phyloP scores from a whole-genome alignment of 2,888 invertebrate genomes.

The Augochlorella aurata region DNA sequence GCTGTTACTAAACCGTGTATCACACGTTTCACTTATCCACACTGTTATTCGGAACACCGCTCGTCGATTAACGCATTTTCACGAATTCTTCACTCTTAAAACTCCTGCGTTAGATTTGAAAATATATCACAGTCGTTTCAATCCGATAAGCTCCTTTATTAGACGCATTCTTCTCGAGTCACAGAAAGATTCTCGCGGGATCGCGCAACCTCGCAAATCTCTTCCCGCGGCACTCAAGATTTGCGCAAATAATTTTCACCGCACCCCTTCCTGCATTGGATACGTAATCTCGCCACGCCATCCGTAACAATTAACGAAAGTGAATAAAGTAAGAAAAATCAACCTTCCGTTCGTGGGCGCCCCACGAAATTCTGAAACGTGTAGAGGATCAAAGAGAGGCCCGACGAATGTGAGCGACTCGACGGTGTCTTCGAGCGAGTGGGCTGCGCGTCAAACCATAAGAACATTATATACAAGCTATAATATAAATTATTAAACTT shows the following conservation, averaged over 20 bases:
- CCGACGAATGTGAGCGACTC: slow-evolving; percentile 17
- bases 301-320: neutral
- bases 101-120: neutral
- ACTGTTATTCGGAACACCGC: neutral
- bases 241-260: slow-evolving; percentile 24
- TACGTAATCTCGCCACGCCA: slow-evolving; percentile 22
- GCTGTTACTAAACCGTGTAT: neutral
- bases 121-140: neutral
- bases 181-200: neutral
- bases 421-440: slow-evolving; percentile 28
- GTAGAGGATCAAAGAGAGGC: slow-evolving; percentile 5
- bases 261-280: slow-evolving; percentile 15
- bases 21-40: neutral
- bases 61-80: neutral
- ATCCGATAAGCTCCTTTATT: neutral
- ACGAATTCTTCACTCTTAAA: neutral
- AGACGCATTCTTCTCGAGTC: neutral
- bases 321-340: neutral
- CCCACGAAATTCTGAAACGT: neutral
- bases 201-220: slow-evolving; percentile 24
- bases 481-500: slow-evolving; percentile 60
- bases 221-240: slow-evolving; percentile 33
- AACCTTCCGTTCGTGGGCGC: slow-evolving; percentile 26
- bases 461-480: slow-evolving; percentile 46
- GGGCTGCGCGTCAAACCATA: slow-evolving; percentile 34